Conservation (phyloP, 2,888 invertebrate species). For the Amiota communis region DNA sequence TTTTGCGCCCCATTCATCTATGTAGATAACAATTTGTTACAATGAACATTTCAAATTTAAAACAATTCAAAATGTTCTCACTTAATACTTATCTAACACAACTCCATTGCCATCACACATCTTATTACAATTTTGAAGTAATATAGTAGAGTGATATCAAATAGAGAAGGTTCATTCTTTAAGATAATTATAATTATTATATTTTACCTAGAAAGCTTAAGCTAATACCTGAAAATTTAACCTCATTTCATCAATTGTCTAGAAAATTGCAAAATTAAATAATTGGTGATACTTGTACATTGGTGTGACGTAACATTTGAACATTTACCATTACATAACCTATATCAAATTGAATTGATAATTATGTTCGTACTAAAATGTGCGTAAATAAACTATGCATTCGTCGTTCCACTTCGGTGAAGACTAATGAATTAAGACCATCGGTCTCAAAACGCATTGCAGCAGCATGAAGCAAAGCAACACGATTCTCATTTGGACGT, state of each 20-base stretch:
- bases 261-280: no score
- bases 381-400: slow-evolving; percentile 78
- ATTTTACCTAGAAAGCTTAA: no score
- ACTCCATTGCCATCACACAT: no score
- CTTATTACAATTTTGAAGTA: no score
- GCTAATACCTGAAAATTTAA: no score
- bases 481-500: slow-evolving; percentile 75
- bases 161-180: no score
- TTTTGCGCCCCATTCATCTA: slow-evolving; percentile 18
- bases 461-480: slow-evolving; percentile 73
- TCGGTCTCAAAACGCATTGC: slow-evolving; percentile 76
- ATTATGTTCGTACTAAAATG: slow-evolving; percentile 76
- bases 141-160: no score
- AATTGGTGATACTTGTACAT: no score
- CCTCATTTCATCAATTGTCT: no score
- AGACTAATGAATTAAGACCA: slow-evolving; percentile 78
- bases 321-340: background rate
- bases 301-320: slow-evolving; percentile 43
- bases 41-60: slow-evolving; percentile 41
- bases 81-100: background rate
- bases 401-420: slow-evolving; percentile 76
- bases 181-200: no score
- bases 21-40: slow-evolving; percentile 22
- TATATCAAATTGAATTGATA: background rate
- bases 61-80: slow-evolving; percentile 44